Conservation (phyloP, 2,113 vertebrate species). For the Brachionichthys hirsutus region DNA sequence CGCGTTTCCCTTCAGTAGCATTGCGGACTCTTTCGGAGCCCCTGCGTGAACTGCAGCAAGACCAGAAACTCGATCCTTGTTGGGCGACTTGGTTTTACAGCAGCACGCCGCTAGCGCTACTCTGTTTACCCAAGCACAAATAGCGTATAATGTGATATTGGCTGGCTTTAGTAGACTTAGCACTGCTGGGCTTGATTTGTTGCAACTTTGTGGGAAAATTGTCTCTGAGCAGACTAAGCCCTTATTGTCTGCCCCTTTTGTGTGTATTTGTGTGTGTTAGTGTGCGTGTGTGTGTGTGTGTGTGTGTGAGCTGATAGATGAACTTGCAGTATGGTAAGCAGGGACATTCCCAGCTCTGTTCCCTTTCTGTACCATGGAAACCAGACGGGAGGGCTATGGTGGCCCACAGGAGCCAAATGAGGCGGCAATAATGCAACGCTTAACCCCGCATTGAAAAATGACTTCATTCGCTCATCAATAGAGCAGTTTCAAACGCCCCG, state of each 20-base stretch:
- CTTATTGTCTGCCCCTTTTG: constrained; percentile 46
- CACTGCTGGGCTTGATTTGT: constrained; percentile 64
- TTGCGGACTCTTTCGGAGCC: constrained; percentile 34
- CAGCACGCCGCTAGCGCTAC: constrained; percentile 25
- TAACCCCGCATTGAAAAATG: constrained; percentile 80
- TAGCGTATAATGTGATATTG: constrained; percentile 63
- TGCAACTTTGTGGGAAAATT: constrained; percentile 76
- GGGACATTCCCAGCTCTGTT: constrained; percentile 79
- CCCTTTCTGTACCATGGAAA: constrained; percentile 76
- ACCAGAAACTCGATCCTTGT: constrained; percentile 46
- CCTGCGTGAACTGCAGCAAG: constrained; percentile 19
- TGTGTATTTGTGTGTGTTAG: constrained; percentile 27
- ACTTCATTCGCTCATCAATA: constrained; percentile 82
- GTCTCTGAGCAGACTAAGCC: constrained; percentile 63
- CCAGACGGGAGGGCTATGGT: constrained; percentile 79
- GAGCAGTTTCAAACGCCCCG: constrained; percentile 72
- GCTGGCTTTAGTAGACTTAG: constrained; percentile 59
- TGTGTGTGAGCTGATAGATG: constrained; percentile 65
- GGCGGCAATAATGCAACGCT: constrained; percentile 81
- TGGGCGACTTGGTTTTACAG: constrained; percentile 41
- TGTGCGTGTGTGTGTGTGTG: constrained; percentile 24
- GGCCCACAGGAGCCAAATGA: constrained; percentile 83
- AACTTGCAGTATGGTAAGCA: constrained; percentile 75
- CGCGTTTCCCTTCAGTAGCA: constrained; percentile 31
- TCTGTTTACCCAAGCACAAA: constrained; percentile 43